These are phyloP conservation scores for Moxostoma hubbsi DNA, from an alignment of 2,797 vertebrate species.

Conservation along the genomic window DNA sequence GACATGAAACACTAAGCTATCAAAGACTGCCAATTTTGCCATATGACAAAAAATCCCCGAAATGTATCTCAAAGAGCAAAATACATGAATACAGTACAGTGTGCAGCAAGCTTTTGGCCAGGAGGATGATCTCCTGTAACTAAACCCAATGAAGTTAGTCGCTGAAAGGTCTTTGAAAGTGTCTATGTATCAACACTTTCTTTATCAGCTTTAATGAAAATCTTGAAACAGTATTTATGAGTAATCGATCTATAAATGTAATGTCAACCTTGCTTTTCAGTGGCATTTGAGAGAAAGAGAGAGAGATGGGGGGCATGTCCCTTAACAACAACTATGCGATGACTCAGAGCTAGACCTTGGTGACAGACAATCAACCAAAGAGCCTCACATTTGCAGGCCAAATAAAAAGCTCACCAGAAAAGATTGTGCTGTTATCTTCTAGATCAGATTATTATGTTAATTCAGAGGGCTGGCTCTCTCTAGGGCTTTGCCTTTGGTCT, in stretches of 20 bases:
- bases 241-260: slow-evolving; percentile 29
- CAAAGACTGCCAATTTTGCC: too few species aligned
- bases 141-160: slow-evolving; percentile 5
- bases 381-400: slow-evolving; percentile 27
- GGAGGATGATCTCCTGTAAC: not conserved
- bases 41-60: too few species aligned
- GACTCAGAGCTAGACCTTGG: slow-evolving; percentile 37
- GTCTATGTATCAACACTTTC: not conserved
- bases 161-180: slow-evolving; percentile 14
- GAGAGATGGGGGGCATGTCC: not conserved
- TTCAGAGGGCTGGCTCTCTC: slow-evolving; percentile 4
- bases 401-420: slow-evolving; percentile 23
- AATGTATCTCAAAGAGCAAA: too few species aligned
- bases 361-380: not conserved
- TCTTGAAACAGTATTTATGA: slow-evolving; percentile 6
- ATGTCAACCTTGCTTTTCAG: slow-evolving; percentile 23
- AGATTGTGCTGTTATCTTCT: slow-evolving; percentile 2
- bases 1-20: too few species aligned
- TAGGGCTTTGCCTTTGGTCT: slow-evolving; percentile 7
- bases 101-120: too few species aligned
- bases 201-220: slow-evolving; percentile 15
- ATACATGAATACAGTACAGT: too few species aligned
- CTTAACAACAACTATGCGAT: not conserved
- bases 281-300: slow-evolving; percentile 25
- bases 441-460: slow-evolving; percentile 23